Percentiles rank a stretch among this genome's conserved stretches.
Conservation (phyloP, 1,140 invertebrate genomes). For the Drosophila dunni region DNA sequence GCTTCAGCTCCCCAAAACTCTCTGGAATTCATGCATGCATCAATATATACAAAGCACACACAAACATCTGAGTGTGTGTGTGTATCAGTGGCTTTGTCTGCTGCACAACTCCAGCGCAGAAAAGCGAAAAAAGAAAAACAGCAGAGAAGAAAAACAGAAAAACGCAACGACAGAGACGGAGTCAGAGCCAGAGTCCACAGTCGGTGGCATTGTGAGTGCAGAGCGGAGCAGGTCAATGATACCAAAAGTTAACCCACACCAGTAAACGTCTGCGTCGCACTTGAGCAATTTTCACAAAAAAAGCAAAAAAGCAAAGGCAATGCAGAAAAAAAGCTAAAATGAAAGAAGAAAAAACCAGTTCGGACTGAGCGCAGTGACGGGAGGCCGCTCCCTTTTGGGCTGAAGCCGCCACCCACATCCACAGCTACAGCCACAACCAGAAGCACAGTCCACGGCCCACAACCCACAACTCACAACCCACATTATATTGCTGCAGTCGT, state of each 20-base stretch:
- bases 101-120: constrained; percentile 41
- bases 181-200: constrained; percentile 5
- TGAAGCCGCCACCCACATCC: constrained; percentile 33
- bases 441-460: constrained; percentile 22
- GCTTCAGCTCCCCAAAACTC: constrained; percentile 8
- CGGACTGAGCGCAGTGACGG: background rate
- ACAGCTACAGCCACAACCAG: constrained; percentile 13
- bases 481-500: constrained; percentile 19
- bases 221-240: constrained; percentile 77
- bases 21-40: constrained; percentile 27
- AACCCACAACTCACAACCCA: constrained; percentile 21
- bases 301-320: constrained; percentile 17
- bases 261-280: constrained; percentile 69
- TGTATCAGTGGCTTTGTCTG: constrained; percentile 36
- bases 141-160: constrained; percentile 4
- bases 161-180: background rate
- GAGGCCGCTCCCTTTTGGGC: constrained; percentile 37
- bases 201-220: constrained; percentile 34
- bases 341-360: constrained; percentile 28
- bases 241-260: constrained; percentile 80
- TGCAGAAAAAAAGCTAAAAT: background rate
- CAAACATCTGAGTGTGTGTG: constrained; percentile 4
- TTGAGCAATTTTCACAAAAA: constrained; percentile 79
- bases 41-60: constrained; percentile 16
- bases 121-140: constrained; percentile 11